phyloP scores from a whole-genome alignment of 1,140 invertebrate species.

The Archegozetes longisetosus region DNA sequence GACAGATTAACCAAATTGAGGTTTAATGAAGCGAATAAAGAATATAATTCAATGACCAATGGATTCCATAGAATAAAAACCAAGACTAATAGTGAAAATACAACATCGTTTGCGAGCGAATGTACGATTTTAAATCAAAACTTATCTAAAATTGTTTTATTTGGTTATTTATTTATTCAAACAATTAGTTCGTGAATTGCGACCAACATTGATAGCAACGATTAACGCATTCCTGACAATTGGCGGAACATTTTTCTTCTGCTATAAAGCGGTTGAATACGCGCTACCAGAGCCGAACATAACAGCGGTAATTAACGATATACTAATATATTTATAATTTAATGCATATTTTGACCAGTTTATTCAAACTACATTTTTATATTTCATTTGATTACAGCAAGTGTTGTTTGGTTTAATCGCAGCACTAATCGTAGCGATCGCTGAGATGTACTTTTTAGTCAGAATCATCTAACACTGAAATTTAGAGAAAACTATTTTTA shows the following conservation, averaged over 20 bases:
- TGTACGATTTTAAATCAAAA: background rate
- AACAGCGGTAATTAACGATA: background rate
- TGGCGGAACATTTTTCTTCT: conserved; percentile 19
- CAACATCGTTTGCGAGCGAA: background rate
- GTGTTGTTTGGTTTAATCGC: conserved; percentile 16
- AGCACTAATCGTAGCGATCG: conserved; percentile 18
- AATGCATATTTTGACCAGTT: background rate
- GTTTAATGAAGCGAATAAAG: background rate
- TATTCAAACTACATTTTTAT: too few relatives aligned
- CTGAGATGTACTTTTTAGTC: conserved; percentile 19
- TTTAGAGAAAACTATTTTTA: too few relatives aligned
- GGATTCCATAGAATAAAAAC: background rate
- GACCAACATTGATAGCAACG: conserved; percentile 12
- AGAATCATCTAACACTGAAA: conserved; percentile 16
- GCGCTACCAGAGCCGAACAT: conserved; percentile 17
- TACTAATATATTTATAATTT: conserved; percentile 4
- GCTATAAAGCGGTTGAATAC: conserved; percentile 21
- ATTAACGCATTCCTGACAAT: conserved; percentile 19
- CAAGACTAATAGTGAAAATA: background rate
- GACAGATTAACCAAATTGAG: background rate
- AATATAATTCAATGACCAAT: background rate
- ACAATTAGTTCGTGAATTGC: background rate
- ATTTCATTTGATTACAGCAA: conserved; percentile 7
- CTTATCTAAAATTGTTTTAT: background rate
- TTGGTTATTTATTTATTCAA: background rate